A percentile compares a stretch with the other conserved stretches of the same genome.
Conservation (phyloP, 2,888 invertebrate species). For the Uropetala carovei region DNA sequence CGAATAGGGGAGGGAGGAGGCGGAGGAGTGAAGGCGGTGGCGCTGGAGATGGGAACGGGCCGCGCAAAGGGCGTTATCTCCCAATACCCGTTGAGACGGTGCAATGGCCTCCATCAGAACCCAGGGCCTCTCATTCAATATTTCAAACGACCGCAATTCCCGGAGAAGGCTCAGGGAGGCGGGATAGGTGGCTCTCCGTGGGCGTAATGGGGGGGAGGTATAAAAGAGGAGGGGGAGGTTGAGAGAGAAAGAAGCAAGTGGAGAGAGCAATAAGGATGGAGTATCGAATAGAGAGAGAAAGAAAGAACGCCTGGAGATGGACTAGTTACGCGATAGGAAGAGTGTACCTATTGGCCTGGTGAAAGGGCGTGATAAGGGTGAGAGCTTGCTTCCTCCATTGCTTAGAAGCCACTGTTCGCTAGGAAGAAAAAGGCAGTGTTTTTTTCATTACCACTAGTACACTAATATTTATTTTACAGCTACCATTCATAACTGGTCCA, state of each 20-base stretch:
- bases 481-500: too few relatives aligned
- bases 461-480: too few relatives aligned
- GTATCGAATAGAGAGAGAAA: neutral
- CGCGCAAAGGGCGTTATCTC: slow-evolving; percentile 48
- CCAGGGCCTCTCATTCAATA: slow-evolving; percentile 60
- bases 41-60: neutral
- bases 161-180: neutral
- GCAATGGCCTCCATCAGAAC: slow-evolving; percentile 47
- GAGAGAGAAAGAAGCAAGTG: neutral
- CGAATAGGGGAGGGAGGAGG: neutral
- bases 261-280: neutral
- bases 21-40: neutral
- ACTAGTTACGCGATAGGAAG: neutral
- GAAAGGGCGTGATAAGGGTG: neutral
- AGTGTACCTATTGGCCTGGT: too few relatives aligned
- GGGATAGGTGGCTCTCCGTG: slow-evolving; percentile 15
- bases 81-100: slow-evolving; percentile 51
- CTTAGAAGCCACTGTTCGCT: too few relatives aligned
- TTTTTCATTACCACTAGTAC: too few relatives aligned
- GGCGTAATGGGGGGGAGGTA: neutral
- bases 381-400: neutral
- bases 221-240: neutral
- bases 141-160: slow-evolving; percentile 59
- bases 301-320: neutral
- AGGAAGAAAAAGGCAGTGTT: too few relatives aligned